Evolutionary conservation across 2,888 invertebrate genomes (phyloP), one percentile per base, ranked within the genome.

Genomic region (Tiliacea aurago): DNA sequence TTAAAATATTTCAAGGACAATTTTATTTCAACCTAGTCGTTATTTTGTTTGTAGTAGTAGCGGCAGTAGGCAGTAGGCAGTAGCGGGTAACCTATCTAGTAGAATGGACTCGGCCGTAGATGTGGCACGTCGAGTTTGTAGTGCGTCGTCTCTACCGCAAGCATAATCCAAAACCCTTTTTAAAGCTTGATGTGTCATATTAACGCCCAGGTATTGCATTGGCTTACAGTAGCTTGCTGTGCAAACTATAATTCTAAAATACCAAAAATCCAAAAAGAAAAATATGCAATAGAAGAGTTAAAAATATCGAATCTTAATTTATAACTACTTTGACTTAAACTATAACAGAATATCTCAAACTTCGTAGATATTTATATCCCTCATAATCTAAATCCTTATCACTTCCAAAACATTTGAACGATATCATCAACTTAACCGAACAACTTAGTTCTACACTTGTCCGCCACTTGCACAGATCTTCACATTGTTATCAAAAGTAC

Each of bases 371-470:
- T 75, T 70, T 37, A 41, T 28, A 51, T 33, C 49, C 23, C 33
- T 56, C 73, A 62, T 72, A 80, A 80, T 80, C 53, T 80, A 49
- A 61, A 49, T 51, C 61, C 73, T 79, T 72, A 76, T 76, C 73
- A 72, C 80, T 80, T 80, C 43, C n/a, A 11, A 80, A 76, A 56
- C 73, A 63, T 37, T 76, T 56, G 37, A 72, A 43, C 18, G 80
- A 56, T 72, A 73, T 56, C 63, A 62, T 23, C 53, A 59, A 47
- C 64, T 23, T 53, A 55, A 51, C 41, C 55, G 28, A 51, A 67
- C 64, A 56, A 66, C 58, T 69, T 49, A 20, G 47, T 51, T 37
- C 49, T 15, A 13, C 45, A 61, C 59, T 73, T 63, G 59, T 68
- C 67, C 63, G 70, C 33, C n/a, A 56, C 37, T 63, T 61, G 58